These are phyloP conservation scores for Sebastes goodei DNA, from an alignment of 2,797 vertebrate species.

Conservation along the genomic window DNA sequence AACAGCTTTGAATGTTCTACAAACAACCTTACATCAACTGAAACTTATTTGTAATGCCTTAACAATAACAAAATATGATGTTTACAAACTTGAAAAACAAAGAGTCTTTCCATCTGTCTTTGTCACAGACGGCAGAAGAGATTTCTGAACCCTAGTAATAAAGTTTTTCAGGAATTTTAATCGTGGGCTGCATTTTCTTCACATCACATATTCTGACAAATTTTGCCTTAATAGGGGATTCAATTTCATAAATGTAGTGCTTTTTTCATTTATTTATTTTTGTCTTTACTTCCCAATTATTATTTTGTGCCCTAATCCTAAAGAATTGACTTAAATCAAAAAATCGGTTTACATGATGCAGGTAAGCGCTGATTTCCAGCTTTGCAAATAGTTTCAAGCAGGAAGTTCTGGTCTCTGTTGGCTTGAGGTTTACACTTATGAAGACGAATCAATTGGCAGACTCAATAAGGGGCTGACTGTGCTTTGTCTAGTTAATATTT, in stretches of 20 bases:
- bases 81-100: not conserved
- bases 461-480: conserved; percentile 41
- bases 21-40: conserved; percentile 28
- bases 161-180: not conserved
- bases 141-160: not conserved
- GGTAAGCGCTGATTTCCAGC: conserved; percentile 1
- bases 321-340: not conserved
- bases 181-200: not conserved
- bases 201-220: not conserved
- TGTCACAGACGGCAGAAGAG: not conserved
- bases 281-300: not conserved
- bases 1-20: conserved; percentile 16
- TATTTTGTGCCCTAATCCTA: not conserved
- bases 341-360: not conserved
- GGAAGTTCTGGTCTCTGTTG: conserved; percentile 18
- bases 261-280: not conserved
- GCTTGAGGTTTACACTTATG: conserved; percentile 34
- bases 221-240: too few species aligned
- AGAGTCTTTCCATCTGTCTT: not conserved
- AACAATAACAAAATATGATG: conserved; percentile 6
- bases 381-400: conserved; percentile 24
- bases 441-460: conserved; percentile 57
- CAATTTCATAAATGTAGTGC: not conserved
- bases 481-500: conserved; percentile 67
- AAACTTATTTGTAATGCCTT: not conserved